Conservation (phyloP, 2,113 vertebrate species). For the Upupa epops region DNA sequence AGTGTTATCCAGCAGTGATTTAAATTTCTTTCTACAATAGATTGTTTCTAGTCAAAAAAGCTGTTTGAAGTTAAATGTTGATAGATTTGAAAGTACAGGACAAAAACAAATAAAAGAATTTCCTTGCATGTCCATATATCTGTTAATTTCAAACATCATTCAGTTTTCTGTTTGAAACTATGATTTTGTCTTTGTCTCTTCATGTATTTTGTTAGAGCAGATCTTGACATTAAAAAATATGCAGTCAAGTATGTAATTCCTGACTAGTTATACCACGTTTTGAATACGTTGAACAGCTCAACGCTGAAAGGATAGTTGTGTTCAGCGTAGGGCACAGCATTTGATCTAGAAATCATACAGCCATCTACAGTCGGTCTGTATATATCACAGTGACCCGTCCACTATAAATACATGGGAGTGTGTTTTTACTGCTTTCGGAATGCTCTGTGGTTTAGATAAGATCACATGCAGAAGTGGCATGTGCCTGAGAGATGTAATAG, state of each 20-base stretch:
- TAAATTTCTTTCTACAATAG: conserved; percentile 34
- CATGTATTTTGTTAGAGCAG: neutral
- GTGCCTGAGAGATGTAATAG: neutral
- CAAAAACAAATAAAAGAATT: neutral
- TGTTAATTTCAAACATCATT: neutral
- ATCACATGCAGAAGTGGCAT: rapidly evolving
- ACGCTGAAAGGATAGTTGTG: neutral
- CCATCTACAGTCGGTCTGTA: conserved; percentile 6
- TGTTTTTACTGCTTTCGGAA: neutral
- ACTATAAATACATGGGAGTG: neutral
- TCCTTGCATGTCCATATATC: neutral
- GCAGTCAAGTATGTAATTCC: neutral
- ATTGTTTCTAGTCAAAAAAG: conserved; percentile 26
- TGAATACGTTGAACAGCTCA: neutral
- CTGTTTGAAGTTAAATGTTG: conserved; percentile 29
- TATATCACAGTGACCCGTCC: conserved; percentile 40
- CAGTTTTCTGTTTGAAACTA: conserved; percentile 2
- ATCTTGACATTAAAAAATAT: neutral
- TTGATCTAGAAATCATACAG: conserved; percentile 39
- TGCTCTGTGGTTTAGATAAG: neutral
- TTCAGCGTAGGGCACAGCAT: neutral
- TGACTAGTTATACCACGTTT: neutral
- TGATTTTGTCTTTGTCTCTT: neutral
- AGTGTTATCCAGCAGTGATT: conserved; percentile 37
- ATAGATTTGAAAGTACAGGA: neutral